A percentile compares a stretch with the other conserved stretches of the same genome.
Conservation (phyloP, 2,888 invertebrate species). For the Sinotaia quadrata region DNA sequence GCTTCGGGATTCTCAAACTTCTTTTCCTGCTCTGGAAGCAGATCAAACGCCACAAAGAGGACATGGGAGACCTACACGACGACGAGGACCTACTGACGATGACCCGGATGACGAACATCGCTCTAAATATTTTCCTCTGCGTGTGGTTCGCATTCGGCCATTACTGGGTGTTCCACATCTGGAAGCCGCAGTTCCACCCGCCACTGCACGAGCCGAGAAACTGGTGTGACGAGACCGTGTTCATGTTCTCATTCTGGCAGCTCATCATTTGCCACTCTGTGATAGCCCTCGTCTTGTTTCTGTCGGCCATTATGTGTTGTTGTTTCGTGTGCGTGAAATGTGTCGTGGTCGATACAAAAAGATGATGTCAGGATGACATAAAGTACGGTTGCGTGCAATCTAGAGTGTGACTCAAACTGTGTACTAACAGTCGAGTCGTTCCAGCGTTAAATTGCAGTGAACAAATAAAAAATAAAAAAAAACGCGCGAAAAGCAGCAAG, state of each 20-base stretch:
- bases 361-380: constrained; percentile 29
- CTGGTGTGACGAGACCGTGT: constrained; percentile 85
- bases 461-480: too few relatives aligned
- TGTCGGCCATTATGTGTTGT: constrained; percentile 45
- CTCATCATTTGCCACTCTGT: constrained; percentile 81
- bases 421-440: too few relatives aligned
- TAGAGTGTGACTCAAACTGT: too few relatives aligned
- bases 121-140: constrained; percentile 81
- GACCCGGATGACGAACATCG: constrained; percentile 78
- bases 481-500: too few relatives aligned
- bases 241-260: constrained; percentile 83
- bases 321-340: constrained; percentile 49
- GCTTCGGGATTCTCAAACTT: constrained; percentile 80
- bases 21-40: constrained; percentile 79
- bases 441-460: too few relatives aligned
- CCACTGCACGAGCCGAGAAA: constrained; percentile 83
- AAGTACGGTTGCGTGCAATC: too few relatives aligned
- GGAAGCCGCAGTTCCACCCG: constrained; percentile 83
- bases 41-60: constrained; percentile 75
- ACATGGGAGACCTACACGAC: constrained; percentile 59
- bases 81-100: constrained; percentile 73
- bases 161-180: constrained; percentile 84
- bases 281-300: constrained; percentile 65
- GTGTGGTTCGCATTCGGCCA: constrained; percentile 86
- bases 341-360: constrained; percentile 33